Evolutionary conservation across 2,888 invertebrate genomes (phyloP).

Genomic region (Tupiocoris notatus): DNA sequence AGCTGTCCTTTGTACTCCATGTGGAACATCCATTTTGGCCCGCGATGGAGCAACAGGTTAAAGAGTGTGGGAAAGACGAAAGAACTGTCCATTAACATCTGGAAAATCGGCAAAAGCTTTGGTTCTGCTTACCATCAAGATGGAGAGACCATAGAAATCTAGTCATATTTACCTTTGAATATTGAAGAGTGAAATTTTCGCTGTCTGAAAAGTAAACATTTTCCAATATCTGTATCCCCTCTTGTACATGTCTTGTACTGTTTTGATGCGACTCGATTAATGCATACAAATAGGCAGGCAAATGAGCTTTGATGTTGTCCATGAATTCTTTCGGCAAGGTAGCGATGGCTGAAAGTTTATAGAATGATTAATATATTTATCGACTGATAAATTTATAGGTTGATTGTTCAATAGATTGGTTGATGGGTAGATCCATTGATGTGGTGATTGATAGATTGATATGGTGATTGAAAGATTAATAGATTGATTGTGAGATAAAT

Average conservation of each 20-base stretch:
- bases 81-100: background rate
- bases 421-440: no score
- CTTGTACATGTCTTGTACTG: background rate
- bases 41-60: background rate
- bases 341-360: background rate
- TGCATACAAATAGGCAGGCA: background rate
- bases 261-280: background rate
- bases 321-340: background rate
- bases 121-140: background rate
- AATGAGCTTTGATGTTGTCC: background rate
- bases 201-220: background rate
- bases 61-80: background rate
- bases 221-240: background rate
- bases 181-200: background rate
- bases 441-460: background rate
- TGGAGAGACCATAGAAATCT: no score
- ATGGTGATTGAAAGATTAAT: background rate
- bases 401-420: no score
- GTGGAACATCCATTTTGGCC: background rate
- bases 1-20: background rate
- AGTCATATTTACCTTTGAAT: background rate
- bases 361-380: no score
- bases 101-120: background rate
- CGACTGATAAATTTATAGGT: no score
- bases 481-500: no score